Percentiles rank a stretch among this genome's conserved stretches.
Evolutionary conservation across 2,797 vertebrate genomes (phyloP).

Genomic region (Apogon talboti): DNA sequence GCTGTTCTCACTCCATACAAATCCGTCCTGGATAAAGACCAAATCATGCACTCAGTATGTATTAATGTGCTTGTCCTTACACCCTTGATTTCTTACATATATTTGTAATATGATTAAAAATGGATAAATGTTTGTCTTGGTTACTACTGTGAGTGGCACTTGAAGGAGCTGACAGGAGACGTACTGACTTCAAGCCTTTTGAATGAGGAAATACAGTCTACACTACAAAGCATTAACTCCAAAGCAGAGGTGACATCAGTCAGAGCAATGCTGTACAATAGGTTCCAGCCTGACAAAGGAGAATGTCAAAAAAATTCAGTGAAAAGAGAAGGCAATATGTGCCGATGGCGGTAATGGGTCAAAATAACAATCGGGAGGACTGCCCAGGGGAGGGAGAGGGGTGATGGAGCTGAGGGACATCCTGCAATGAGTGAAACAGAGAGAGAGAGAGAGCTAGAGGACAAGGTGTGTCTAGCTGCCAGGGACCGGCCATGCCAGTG

Average conservation of each 20-base stretch:
- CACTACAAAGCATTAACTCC: slow-evolving; percentile 41
- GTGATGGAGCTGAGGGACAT: slow-evolving; percentile 69
- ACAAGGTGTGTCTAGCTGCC: slow-evolving; percentile 78
- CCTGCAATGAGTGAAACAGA: slow-evolving; percentile 58
- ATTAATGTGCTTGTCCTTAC: slow-evolving; percentile 12
- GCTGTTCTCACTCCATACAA: slow-evolving; percentile 59
- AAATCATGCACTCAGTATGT: slow-evolving; percentile 18
- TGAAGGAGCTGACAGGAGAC: slow-evolving; percentile 23
- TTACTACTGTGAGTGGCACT: slow-evolving; percentile 12
- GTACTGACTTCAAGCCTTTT: slow-evolving; percentile 36
- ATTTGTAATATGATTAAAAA: slow-evolving; percentile 47
- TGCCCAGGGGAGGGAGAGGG: slow-evolving; percentile 62
- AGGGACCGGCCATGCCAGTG: slow-evolving; percentile 73
- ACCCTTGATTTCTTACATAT: slow-evolving; percentile 21
- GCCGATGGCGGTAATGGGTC: slow-evolving; percentile 66
- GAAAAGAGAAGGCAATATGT: slow-evolving; percentile 58
- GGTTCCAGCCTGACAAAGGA: slow-evolving; percentile 69
- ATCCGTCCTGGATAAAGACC: slow-evolving; percentile 54
- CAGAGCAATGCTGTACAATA: slow-evolving; percentile 61
- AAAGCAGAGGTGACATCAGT: slow-evolving; percentile 59
- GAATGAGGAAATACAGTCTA: slow-evolving; percentile 29
- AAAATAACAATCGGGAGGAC: slow-evolving; percentile 78
- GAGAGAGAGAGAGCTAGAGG: slow-evolving; percentile 66
- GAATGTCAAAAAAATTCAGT: slow-evolving; percentile 61
- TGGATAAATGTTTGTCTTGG: slow-evolving; percentile 11